A percentile compares a stretch with the other conserved stretches of the same genome.
phyloP scores from a whole-genome alignment of 2,113 vertebrate species.

The Leptobrachium leishanense region DNA sequence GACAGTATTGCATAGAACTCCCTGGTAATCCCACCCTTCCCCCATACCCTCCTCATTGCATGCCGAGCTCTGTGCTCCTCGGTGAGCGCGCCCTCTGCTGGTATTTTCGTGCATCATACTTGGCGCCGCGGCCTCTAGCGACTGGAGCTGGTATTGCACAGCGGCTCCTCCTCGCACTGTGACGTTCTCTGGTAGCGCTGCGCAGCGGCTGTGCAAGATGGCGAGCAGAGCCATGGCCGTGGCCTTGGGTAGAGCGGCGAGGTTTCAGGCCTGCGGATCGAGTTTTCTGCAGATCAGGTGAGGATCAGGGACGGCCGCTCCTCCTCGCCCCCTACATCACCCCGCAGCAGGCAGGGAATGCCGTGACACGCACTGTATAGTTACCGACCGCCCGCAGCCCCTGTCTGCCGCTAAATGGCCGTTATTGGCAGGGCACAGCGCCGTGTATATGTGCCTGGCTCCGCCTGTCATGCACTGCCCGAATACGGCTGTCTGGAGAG shows the following conservation, averaged over 20 bases:
- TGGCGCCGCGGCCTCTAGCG: not conserved
- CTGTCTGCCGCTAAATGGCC: no score
- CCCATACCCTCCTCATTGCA: no score
- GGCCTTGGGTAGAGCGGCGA: constrained; percentile 27
- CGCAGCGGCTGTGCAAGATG: constrained; percentile 21
- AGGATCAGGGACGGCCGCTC: not conserved
- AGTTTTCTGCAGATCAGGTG: constrained; percentile 27
- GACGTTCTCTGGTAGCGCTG: constrained; percentile 28
- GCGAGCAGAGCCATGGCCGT: constrained; percentile 34
- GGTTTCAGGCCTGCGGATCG: constrained; percentile 32
- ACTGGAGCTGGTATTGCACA: not conserved
- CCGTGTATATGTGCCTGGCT: no score
- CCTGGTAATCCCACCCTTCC: no score
- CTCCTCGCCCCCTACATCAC: not conserved
- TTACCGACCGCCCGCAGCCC: no score
- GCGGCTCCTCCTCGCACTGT: constrained; percentile 15
- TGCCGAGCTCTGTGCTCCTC: no score
- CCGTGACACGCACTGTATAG: no score
- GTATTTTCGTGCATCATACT: no score
- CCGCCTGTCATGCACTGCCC: not conserved
- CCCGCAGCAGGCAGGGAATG: not conserved
- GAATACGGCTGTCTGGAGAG: not conserved
- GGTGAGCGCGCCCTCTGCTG: no score
- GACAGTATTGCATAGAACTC: no score
- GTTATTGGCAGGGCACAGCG: no score